Conservation (phyloP, 2,888 invertebrate genomes). For the Campoplex capitator region DNA sequence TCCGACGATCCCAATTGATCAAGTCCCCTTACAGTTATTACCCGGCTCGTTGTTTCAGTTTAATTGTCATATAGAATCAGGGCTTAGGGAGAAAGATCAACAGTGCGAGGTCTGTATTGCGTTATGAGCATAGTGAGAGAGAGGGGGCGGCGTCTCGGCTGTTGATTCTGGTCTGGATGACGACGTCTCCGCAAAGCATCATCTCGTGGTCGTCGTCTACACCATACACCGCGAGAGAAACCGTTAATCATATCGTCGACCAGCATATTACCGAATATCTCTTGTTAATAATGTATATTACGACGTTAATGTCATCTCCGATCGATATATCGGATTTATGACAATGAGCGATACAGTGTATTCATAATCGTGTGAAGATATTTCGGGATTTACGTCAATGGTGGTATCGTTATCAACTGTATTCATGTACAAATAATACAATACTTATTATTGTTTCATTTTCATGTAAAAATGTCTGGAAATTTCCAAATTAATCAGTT, state of each 20-base stretch:
- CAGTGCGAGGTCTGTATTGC: slow-evolving; percentile 19
- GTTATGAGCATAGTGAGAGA: slow-evolving; percentile 11
- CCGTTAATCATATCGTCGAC: slow-evolving; percentile 23
- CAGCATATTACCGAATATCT: slow-evolving; percentile 3
- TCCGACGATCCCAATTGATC: neutral
- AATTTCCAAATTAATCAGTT: neutral
- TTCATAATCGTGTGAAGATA: neutral
- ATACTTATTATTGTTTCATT: neutral
- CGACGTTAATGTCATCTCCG: neutral
- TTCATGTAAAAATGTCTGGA: neutral
- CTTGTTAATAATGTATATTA: neutral
- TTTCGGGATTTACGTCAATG: neutral
- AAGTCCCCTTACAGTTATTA: slow-evolving; percentile 11
- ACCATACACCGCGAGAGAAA: neutral
- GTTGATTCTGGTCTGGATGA: slow-evolving; percentile 26
- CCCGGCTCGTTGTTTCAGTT: neutral
- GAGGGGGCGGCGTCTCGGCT: slow-evolving; percentile 37
- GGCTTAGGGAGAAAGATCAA: slow-evolving; percentile 4
- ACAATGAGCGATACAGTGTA: neutral
- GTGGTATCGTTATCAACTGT: neutral
- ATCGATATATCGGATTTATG: neutral
- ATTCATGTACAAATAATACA: neutral
- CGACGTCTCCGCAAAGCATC: slow-evolving; percentile 10
- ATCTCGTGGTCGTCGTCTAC: slow-evolving; percentile 3
- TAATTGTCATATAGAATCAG: slow-evolving; percentile 21